Base-by-base conservation (phyloP, 2,888 invertebrate genomes). In the Microplitis manilae region DNA sequence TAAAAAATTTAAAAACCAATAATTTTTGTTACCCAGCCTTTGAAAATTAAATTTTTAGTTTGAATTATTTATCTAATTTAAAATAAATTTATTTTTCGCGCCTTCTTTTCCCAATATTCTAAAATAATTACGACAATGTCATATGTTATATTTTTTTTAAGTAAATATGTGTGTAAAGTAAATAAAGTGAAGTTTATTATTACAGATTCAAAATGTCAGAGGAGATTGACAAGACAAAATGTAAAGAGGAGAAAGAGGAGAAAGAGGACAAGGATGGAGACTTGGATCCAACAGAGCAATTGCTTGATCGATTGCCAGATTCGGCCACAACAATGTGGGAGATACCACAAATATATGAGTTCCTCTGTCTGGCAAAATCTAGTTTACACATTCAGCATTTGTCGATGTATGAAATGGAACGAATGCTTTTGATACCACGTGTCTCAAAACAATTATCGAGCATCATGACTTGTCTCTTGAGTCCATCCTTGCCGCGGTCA, bases 361-460 rank as follows among this genome's bases (percentile, higher is more conserved):
- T 93, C 84, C 87, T 93, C 9, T 91, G 90, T 82, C 86, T 93
- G 76, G 90, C 91, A 30, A 90, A 90, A 81, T 90, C 90, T 73
- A 89, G 90, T 15, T 86, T 93, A 5, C 91, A 92, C 83, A 86
- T 92, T 75, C 90, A 91, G 50, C 90, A 91, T 79, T 88, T 93
- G n/a, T 90, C 92, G 2, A 92, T 92, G 87, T 92, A 91, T 82
- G 93, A 93, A 85, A 87, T 93, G 77, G 93, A 93, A 86, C 88
- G 93, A 60, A 92, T 92, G 90, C 87, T 93, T 59, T 85, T 92
- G 15, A 91, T 93, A 86, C 92, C 93, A 5, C 88, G 90, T 81
- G 91, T 92, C 77, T 92, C 92, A 13, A 90, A 89, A 60, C 90
- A 91, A 62, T 86, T 93, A 79, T 90, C 91, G 65, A 87, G 88